Evolutionary conservation across 2,888 invertebrate species (phyloP).

Genomic region (Cheilosia variabilis): DNA sequence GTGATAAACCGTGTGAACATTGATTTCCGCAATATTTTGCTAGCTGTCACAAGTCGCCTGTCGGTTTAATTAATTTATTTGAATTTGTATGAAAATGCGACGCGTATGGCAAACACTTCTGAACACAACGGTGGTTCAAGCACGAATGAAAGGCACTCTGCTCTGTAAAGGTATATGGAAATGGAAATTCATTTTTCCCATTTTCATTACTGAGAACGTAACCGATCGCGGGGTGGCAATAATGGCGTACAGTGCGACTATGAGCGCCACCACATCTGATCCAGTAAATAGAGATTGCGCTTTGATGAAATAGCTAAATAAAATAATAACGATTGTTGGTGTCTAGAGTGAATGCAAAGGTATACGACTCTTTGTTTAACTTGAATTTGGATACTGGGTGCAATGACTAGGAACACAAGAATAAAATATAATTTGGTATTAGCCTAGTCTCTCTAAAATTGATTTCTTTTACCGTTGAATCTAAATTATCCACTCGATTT

Average conservation of each 20-base stretch:
- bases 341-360: slow-evolving; percentile 9
- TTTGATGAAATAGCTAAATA: slow-evolving; percentile 67
- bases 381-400: slow-evolving; percentile 16
- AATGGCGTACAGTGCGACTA: slow-evolving; percentile 44
- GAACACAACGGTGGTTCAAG: slow-evolving; percentile 68
- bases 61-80: background rate
- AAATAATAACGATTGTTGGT: slow-evolving; percentile 26
- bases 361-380: slow-evolving; percentile 26
- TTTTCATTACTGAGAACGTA: slow-evolving; percentile 58
- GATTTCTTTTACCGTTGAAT: background rate
- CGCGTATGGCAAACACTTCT: slow-evolving; percentile 40
- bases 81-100: slow-evolving; percentile 1
- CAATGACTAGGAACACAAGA: background rate
- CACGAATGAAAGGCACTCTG: slow-evolving; percentile 71
- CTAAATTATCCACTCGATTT: slow-evolving; percentile 9
- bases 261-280: slow-evolving; percentile 40
- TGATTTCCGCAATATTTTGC: background rate
- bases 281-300: slow-evolving; percentile 51
- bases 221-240: slow-evolving; percentile 37
- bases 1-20: slow-evolving; percentile 25
- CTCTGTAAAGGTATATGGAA: slow-evolving; percentile 62
- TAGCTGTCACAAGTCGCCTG: background rate
- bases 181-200: slow-evolving; percentile 71
- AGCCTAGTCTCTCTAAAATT: background rate
- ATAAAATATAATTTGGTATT: background rate